These are phyloP conservation scores for Irena cyanogastra DNA, from an alignment of 2,113 vertebrate species.

Conservation along the genomic window DNA sequence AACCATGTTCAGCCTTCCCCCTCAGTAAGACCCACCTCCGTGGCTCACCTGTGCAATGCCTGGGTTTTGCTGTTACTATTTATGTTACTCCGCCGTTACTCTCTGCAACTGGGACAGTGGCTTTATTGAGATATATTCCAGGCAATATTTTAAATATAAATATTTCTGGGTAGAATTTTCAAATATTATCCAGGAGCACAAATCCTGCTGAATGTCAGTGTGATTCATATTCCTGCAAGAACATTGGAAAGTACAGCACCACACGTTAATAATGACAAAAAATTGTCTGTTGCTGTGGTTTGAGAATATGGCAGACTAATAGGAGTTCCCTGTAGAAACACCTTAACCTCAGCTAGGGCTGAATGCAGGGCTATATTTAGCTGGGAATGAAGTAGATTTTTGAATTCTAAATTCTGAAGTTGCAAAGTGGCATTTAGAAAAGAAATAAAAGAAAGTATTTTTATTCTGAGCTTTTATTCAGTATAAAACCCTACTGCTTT, in stretches of 20 bases:
- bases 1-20: background rate
- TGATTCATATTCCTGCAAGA: constrained; percentile 30
- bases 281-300: background rate
- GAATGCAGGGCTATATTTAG: background rate
- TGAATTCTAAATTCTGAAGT: constrained; percentile 11
- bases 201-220: constrained; percentile 13
- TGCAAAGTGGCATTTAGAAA: background rate
- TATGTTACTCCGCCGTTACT: background rate
- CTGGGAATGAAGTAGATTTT: background rate
- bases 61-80: background rate
- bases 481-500: background rate
- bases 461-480: constrained; percentile 5
- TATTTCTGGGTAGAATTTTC: constrained; percentile 39
- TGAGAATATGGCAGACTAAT: background rate
- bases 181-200: constrained; percentile 8
- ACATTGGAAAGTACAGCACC: background rate
- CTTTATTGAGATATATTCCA: constrained; percentile 29
- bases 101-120: background rate
- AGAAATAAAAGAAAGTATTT: background rate
- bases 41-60: background rate
- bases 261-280: background rate
- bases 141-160: constrained; percentile 47
- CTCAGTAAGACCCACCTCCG: background rate
- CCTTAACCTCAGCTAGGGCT: background rate
- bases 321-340: background rate